These are phyloP conservation scores for Mellivora capensis DNA, from an alignment of 2,113 vertebrate genomes.

Conservation along the genomic window DNA sequence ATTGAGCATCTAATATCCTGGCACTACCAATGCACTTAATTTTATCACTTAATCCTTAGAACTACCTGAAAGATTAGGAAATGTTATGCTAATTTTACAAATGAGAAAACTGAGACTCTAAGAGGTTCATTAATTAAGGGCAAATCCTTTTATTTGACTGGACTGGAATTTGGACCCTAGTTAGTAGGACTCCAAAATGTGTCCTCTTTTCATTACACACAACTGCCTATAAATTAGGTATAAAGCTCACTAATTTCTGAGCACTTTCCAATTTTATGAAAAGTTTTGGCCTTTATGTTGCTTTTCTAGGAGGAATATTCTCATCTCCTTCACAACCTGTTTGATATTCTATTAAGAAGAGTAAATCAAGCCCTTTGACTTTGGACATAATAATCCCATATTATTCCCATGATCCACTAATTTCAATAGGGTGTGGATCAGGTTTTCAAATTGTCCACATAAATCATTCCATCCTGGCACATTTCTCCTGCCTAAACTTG, in stretches of 20 bases:
- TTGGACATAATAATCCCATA: background rate
- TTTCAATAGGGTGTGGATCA: slow-evolving; percentile 33
- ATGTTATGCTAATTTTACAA: background rate
- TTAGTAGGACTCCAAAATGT: background rate
- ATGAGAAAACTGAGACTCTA: background rate
- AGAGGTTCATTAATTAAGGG: background rate
- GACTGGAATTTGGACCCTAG: background rate
- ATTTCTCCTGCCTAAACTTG: background rate
- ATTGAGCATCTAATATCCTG: background rate
- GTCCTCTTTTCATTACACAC: background rate
- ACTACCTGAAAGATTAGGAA: background rate
- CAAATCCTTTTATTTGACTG: background rate
- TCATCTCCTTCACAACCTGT: background rate
- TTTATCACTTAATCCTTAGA: background rate
- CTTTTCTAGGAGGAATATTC: background rate
- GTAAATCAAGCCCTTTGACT: slow-evolving; percentile 31
- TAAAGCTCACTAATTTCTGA: background rate
- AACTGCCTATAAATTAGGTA: background rate
- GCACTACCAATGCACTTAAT: background rate
- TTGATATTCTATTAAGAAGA: slow-evolving; percentile 21
- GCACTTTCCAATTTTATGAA: background rate
- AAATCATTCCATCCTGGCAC: slow-evolving; percentile 57
- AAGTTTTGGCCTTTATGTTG: background rate
- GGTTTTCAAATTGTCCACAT: slow-evolving; percentile 56
- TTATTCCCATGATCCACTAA: slow-evolving; percentile 13